A percentile compares a stretch with the other conserved stretches of the same genome.
These are phyloP conservation scores for Nymphalis io DNA, from an alignment of 1,140 invertebrate genomes.

Conservation along the genomic window DNA sequence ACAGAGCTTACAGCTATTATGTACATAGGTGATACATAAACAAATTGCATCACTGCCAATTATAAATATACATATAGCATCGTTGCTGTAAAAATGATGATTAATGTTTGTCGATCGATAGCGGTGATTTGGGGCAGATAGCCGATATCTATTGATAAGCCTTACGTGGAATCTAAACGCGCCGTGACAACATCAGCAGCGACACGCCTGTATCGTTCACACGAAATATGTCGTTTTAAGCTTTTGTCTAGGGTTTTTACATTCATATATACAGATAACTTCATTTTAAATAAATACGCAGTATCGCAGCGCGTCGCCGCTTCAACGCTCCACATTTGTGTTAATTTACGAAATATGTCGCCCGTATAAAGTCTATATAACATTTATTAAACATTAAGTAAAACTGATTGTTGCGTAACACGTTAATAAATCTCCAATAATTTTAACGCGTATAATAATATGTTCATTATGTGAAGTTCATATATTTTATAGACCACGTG, in stretches of 20 bases:
- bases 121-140: constrained; percentile 15
- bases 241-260: neutral
- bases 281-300: neutral
- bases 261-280: neutral
- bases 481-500: too few species aligned
- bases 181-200: neutral
- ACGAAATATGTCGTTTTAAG: neutral
- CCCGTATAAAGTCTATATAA: neutral
- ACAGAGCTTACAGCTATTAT: too few species aligned
- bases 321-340: neutral
- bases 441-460: neutral
- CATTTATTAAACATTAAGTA: neutral
- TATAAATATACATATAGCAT: too few species aligned
- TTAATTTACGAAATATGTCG: neutral
- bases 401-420: neutral
- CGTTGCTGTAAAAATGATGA: neutral
- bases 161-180: neutral
- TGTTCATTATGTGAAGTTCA: neutral
- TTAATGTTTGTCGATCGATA: constrained; percentile 17
- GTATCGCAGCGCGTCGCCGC: neutral
- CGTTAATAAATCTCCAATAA: too few species aligned
- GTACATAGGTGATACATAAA: too few species aligned
- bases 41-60: too few species aligned
- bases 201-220: neutral
- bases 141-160: constrained; percentile 23